phyloP scores from a whole-genome alignment of 2,113 vertebrate genomes.

The Anthoscopus minutus region DNA sequence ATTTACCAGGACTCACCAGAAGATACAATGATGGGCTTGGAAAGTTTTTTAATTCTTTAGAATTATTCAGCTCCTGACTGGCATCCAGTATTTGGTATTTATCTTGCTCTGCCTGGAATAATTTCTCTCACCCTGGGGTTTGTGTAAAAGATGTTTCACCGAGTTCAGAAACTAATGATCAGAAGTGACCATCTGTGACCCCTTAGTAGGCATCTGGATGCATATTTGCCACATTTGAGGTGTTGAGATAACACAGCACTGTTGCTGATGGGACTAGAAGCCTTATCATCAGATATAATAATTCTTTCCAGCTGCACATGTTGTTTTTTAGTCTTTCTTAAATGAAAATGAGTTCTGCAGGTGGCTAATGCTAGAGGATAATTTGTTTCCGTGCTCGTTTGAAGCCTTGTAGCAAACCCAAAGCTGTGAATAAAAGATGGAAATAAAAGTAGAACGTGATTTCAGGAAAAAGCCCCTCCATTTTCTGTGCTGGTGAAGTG shows the following conservation, averaged over 20 bases:
- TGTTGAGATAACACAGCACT: not conserved
- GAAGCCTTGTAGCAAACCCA: slow-evolving; percentile 8
- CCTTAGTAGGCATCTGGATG: not conserved
- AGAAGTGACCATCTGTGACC: slow-evolving; percentile 27
- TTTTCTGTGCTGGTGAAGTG: slow-evolving; percentile 14
- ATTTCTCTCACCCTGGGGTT: not conserved
- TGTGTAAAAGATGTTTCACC: not conserved
- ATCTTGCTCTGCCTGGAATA: not conserved
- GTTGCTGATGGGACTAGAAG: not conserved
- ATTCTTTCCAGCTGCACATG: slow-evolving; percentile 5
- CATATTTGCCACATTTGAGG: not conserved
- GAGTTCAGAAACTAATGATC: not conserved
- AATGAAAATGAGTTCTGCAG: slow-evolving; percentile 41
- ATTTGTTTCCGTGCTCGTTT: slow-evolving; percentile 15
- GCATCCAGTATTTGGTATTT: not conserved
- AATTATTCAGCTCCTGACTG: not conserved
- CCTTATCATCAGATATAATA: not conserved
- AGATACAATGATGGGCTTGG: not conserved
- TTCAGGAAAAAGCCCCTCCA: not conserved
- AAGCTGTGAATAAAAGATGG: not conserved
- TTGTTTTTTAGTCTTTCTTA: slow-evolving; percentile 17
- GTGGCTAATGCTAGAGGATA: slow-evolving; percentile 6
- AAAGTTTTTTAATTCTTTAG: not conserved
- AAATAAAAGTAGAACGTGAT: slow-evolving; percentile 27
- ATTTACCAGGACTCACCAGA: not conserved